Evolutionary conservation across 2,113 vertebrate species (phyloP).

Genomic region (Entomyzon cyanotis): DNA sequence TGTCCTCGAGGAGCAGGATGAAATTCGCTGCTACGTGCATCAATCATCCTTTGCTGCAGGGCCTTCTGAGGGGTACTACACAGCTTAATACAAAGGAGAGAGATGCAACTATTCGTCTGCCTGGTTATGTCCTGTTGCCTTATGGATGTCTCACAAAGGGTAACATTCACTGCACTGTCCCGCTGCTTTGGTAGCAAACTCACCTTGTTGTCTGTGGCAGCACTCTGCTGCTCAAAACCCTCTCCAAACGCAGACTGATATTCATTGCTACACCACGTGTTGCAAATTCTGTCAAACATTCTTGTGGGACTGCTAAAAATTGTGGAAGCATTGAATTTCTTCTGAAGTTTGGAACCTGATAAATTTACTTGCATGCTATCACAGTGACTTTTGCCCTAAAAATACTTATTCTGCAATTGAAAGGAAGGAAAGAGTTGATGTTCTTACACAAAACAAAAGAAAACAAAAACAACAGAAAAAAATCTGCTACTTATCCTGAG

Average conservation of each 20-base stretch:
- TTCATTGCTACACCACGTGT: neutral
- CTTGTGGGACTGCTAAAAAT: neutral
- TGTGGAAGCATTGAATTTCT: neutral
- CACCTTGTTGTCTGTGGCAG: neutral
- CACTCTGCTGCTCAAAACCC: neutral
- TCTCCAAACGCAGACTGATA: neutral
- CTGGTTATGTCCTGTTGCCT: constrained; percentile 4
- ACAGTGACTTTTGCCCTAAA: neutral
- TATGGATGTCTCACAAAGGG: neutral
- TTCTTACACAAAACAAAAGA: neutral
- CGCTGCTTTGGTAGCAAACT: neutral
- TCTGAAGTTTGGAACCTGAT: neutral
- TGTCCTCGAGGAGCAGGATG: neutral
- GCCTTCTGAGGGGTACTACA: neutral
- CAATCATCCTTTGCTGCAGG: constrained; percentile 8
- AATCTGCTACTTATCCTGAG: neutral
- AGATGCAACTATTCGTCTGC: neutral
- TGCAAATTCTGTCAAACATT: neutral
- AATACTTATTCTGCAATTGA: neutral
- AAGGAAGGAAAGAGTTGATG: neutral
- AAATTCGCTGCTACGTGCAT: neutral
- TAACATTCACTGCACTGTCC: neutral
- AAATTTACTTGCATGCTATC: neutral
- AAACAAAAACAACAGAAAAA: neutral
- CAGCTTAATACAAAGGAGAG: constrained; percentile 5